Base-by-base conservation (phyloP, 2,888 invertebrate species). In the Pilophorus perplexus region DNA sequence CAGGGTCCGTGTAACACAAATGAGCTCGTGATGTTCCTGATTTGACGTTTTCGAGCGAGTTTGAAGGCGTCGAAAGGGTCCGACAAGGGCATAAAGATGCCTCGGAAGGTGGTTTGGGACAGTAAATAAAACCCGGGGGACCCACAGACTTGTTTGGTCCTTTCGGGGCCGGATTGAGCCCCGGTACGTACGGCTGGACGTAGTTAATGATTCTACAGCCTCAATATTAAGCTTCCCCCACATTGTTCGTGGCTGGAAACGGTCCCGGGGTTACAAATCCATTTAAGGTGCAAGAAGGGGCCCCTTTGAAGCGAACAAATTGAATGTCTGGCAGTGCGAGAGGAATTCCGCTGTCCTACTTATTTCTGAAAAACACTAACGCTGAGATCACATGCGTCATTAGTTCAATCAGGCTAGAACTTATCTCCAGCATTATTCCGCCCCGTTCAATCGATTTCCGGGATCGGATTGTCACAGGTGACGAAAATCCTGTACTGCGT, bases 181-280 rank as follows among this genome's bases (percentile, higher is more conserved):
- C 28, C 52, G n/a, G n/a, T 10, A 25, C 6, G n/a, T 48, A 48
- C 48, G 23, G 23, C 28, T 52, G 52, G 52, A 59, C 59, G 57
- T 57, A 59, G 59, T 59, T 59, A 59, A 59, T 59, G 59, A 59
- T 22, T 48, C 59, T 16, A 16, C 2, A 23, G 59, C n/a, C 42
- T 59, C 59, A 59, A 59, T 59, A 42, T 59, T 59, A 59, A 40
- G 59, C 42, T 23, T 59, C 40, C 59, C 42, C 42, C 37, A 55
- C 52, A 2, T n/a, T 22, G 59, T 8, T 25, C 25, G 20, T 33
- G n/a, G n/a, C n/a, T n/a, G n/a, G n/a, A n/a, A n/a, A n/a, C n/a
- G n/a, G n/a, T 46, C 23, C 22, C 12, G 12, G 55, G 55, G 38
- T 38, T 55, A 52, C 59, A 59, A 59, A 59, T 42, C 59, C 42